Evolutionary conservation across 2,113 vertebrate species (phyloP), one percentile per base, ranked within the genome.

Genomic region (Psilopsiagon aurifrons): DNA sequence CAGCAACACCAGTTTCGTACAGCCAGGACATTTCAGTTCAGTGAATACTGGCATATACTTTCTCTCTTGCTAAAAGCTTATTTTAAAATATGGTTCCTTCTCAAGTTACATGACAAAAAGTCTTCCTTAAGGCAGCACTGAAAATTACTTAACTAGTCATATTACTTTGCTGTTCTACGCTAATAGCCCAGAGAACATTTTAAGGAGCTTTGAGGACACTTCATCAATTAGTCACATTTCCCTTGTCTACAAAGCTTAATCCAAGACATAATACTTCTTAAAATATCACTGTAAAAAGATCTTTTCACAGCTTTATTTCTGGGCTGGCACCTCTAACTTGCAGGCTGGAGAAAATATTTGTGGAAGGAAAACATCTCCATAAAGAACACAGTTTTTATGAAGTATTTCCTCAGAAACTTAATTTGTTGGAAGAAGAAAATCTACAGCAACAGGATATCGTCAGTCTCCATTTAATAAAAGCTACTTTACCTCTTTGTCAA

Each of bases 401-500:
- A 93, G 16, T 31, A 68, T 57, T 76, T 90, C 62, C 47, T 73
- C 41, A 67, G 57, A 64, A 93, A 75, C 18, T 19, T 59, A 41
- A 86, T 81, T 78, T 88, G 75, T 10, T 71, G 73, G 47, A 25
- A 66, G 60, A 79, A 87, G 80, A 55, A 60, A 92, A 44, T 35
- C 59, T 70, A 43, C 0, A 1, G 11, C 68, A 78, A 68, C 59
- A 86, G 43, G 67, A 8, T 25, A 79, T 12, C 0, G 0, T 3
- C 7, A 13, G 60, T 57, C 19, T 82, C 47, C 31, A 25, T 67
- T 57, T 16, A 52, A 76, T 16, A 60, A 76, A 74, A 90, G 59
- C 33, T 46, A 44, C 19, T 96, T 74, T 95, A 99, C 99, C 99
- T 99, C 99, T 98, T 98, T 98, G 80, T 99, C 99, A 60, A 98